Evolutionary conservation across 2,797 vertebrate species (phyloP).

Genomic region (Siniperca obscura): DNA sequence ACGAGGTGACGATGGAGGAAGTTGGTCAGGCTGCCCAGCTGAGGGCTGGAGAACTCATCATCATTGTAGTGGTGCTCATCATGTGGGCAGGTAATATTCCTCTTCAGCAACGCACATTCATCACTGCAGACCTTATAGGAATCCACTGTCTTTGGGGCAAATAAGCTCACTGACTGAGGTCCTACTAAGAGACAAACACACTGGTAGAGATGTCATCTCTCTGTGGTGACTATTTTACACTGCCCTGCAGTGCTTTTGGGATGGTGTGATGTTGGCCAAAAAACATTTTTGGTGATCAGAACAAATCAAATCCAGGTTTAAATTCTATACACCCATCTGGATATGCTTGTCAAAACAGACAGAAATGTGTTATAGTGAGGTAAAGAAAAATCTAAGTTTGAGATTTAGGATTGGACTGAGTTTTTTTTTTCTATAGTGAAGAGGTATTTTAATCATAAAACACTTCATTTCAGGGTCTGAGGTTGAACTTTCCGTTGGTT

Average conservation of each 20-base stretch:
- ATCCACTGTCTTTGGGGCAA: conserved; percentile 30
- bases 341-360: neutral
- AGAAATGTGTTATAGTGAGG: neutral
- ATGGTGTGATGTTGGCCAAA: conserved; percentile 9
- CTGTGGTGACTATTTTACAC: conserved; percentile 7
- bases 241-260: conserved; percentile 15
- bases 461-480: too few relatives aligned
- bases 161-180: conserved; percentile 44
- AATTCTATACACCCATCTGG: neutral
- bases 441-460: too few relatives aligned
- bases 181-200: conserved; percentile 28
- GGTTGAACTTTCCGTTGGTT: too few relatives aligned
- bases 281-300: conserved; percentile 3
- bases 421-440: too few relatives aligned
- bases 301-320: neutral
- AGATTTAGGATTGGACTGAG: too few relatives aligned
- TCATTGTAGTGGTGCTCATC: conserved; percentile 95
- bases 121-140: conserved; percentile 39
- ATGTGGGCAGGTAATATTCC: conserved; percentile 95
- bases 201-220: conserved; percentile 11
- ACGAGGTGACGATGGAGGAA: conserved; percentile 94
- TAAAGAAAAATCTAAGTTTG: too few relatives aligned
- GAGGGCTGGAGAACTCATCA: conserved; percentile 94
- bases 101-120: conserved; percentile 44
- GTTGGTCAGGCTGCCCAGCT: conserved; percentile 90